A percentile compares a stretch with the other conserved stretches of the same genome.
These are phyloP conservation scores for Cichlasoma orientale DNA, from an alignment of 2,797 vertebrate genomes.

Conservation along the genomic window DNA sequence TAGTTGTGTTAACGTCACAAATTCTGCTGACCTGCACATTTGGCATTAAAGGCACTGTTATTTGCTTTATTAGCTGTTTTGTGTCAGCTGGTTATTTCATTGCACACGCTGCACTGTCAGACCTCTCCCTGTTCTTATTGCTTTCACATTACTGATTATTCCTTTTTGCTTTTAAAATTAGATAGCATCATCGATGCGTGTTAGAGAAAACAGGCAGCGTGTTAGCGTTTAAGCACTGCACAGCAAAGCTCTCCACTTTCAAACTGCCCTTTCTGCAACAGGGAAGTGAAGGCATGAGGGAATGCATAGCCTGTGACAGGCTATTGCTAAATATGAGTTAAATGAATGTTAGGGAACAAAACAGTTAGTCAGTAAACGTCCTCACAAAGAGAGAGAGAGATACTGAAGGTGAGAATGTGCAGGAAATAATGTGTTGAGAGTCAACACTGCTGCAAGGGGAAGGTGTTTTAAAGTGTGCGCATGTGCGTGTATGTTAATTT, in stretches of 20 bases:
- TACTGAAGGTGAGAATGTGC: background rate
- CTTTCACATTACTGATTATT: background rate
- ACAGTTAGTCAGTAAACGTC: too few relatives aligned
- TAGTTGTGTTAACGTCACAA: background rate
- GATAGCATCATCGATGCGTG: background rate
- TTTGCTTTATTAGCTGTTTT: background rate
- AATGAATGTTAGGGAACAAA: too few relatives aligned
- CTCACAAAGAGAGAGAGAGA: background rate
- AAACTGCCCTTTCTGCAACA: background rate
- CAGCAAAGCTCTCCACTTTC: background rate
- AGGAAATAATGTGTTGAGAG: background rate
- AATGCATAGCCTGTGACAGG: background rate
- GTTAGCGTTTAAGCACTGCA: background rate
- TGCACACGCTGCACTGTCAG: background rate
- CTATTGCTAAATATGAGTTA: background rate
- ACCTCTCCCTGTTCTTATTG: background rate
- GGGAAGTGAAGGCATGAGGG: background rate
- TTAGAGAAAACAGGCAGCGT: background rate
- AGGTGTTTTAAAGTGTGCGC: background rate
- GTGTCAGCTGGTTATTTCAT: background rate
- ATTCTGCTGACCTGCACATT: constrained; percentile 23
- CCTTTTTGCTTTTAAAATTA: background rate
- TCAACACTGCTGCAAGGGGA: constrained; percentile 16
- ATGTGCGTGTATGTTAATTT: constrained; percentile 11
- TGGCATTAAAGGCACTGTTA: background rate